phyloP scores from a whole-genome alignment of 2,888 invertebrate genomes.

The Sinohyriopsis cumingii region DNA sequence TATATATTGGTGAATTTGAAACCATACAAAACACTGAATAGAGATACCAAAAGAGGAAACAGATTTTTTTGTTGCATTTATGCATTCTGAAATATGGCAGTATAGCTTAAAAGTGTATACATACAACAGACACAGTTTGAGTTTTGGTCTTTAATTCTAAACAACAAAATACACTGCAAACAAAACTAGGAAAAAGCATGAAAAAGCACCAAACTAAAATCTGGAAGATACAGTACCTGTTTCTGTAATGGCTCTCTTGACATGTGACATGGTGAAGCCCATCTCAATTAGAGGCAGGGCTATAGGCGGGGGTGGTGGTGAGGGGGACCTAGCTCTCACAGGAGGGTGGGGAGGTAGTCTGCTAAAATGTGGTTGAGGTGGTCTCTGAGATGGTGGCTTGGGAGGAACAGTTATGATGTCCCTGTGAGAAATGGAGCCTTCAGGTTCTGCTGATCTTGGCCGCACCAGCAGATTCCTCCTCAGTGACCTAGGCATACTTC shows the following conservation, averaged over 20 bases:
- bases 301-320: constrained; percentile 73
- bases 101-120: too few species aligned
- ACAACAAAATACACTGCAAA: too few species aligned
- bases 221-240: constrained; percentile 69
- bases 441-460: constrained; percentile 11
- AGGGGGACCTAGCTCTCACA: constrained; percentile 48
- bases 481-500: constrained; percentile 15
- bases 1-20: too few species aligned
- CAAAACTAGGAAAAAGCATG: too few species aligned
- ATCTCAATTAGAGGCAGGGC: constrained; percentile 77
- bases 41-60: too few species aligned
- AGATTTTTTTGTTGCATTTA: too few species aligned
- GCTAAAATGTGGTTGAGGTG: constrained; percentile 28
- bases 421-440: constrained; percentile 9
- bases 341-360: constrained; percentile 27
- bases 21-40: too few species aligned
- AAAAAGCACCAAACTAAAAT: neutral
- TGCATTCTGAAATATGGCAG: too few species aligned
- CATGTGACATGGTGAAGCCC: constrained; percentile 78
- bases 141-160: too few species aligned
- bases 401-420: constrained; percentile 27
- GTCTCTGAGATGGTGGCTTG: constrained; percentile 31
- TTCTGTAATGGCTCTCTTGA: constrained; percentile 76
- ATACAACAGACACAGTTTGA: too few species aligned
- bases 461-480: constrained; percentile 15